These are phyloP conservation scores for Synchiropus splendidus DNA, from an alignment of 2,113 vertebrate genomes.

Conservation along the genomic window DNA sequence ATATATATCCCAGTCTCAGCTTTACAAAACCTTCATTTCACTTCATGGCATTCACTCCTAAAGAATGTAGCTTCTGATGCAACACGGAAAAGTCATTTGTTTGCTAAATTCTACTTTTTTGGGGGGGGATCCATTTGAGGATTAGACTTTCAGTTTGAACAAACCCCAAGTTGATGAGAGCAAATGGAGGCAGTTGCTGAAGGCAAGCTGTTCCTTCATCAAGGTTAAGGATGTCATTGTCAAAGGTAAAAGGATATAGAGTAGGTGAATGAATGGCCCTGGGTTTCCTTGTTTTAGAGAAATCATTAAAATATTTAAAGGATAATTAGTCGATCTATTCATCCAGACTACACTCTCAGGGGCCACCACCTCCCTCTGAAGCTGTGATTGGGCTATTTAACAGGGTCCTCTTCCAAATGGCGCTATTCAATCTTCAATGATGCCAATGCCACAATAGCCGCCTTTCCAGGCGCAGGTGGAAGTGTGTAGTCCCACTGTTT, in stretches of 20 bases:
- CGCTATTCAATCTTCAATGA: constrained; percentile 50
- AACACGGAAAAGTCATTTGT: too few species aligned
- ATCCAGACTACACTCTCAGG: constrained; percentile 29
- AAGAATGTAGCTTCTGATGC: too few species aligned
- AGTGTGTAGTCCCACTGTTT: constrained; percentile 2
- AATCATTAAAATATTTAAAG: constrained; percentile 64
- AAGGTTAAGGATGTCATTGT: constrained; percentile 62
- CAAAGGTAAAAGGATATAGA: constrained; percentile 37
- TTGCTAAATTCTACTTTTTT: too few species aligned
- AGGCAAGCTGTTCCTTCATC: constrained; percentile 48
- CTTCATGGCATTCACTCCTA: too few species aligned
- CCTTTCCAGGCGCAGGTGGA: constrained; percentile 40
- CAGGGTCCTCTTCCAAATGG: constrained; percentile 45
- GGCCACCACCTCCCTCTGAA: constrained; percentile 43
- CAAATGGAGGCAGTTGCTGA: constrained; percentile 56
- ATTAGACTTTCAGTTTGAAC: constrained; percentile 32
- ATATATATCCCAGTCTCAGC: too few species aligned
- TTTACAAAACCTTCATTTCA: too few species aligned
- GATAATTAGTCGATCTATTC: constrained; percentile 60
- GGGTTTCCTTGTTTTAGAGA: constrained; percentile 48
- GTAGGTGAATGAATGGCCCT: constrained; percentile 32
- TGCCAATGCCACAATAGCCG: constrained; percentile 38
- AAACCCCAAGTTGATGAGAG: constrained; percentile 71
- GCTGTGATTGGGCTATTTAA: constrained; percentile 50
- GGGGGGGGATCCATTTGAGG: too few species aligned